Evolutionary conservation across 2,797 vertebrate species (phyloP).

Genomic region (Spea hammondii): DNA sequence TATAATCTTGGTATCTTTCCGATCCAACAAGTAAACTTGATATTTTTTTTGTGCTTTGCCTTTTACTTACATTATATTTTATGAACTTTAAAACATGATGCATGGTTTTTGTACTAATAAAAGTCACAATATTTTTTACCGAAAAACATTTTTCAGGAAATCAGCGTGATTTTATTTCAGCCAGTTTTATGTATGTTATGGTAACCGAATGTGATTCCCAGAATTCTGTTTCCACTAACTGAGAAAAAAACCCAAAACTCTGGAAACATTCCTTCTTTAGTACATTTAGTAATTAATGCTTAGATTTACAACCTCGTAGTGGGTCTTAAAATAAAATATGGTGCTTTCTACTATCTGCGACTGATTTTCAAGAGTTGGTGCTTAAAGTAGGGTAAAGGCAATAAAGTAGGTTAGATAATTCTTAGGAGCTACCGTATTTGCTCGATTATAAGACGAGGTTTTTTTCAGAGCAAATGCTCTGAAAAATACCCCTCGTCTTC

Average conservation of each 20-base stretch:
- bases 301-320: no score
- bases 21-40: slow-evolving; percentile 3
- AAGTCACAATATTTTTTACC: not conserved
- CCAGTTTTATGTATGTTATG: not conserved
- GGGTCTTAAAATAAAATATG: no score
- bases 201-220: not conserved
- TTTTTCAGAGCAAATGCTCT: no score
- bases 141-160: not conserved
- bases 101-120: not conserved
- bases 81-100: not conserved
- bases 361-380: no score
- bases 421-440: no score
- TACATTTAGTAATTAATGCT: not conserved
- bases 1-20: not conserved
- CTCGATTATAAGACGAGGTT: no score
- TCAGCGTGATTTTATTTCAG: not conserved
- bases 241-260: no score
- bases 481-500: no score
- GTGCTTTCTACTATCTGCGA: no score
- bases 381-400: no score
- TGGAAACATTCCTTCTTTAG: no score
- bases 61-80: not conserved
- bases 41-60: not conserved
- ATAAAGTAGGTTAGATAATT: no score
- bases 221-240: not conserved